A percentile compares a stretch with the other conserved stretches of the same genome.
Conservation (phyloP, 1,140 invertebrate species). For the Drosophila triauraria region DNA sequence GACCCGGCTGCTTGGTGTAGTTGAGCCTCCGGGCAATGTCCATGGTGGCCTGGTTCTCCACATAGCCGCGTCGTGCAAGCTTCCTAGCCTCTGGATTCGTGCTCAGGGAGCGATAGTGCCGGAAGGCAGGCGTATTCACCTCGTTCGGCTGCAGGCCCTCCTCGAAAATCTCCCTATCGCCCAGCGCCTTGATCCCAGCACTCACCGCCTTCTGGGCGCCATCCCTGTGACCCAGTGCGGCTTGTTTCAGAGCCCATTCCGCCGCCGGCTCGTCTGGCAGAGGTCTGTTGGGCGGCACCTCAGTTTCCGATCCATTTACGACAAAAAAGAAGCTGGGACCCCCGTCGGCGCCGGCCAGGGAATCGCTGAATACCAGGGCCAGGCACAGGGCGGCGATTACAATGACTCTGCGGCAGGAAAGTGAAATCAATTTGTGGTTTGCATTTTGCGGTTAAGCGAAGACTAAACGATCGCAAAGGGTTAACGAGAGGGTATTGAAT, state of each 20-base stretch:
- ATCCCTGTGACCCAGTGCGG: conserved; percentile 31
- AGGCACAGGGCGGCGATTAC: conserved; percentile 67
- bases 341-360: neutral
- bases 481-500: conserved; percentile 26
- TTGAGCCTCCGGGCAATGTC: conserved; percentile 85
- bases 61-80: conserved; percentile 88
- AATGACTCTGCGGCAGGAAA: conserved; percentile 65
- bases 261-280: conserved; percentile 68
- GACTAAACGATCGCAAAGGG: conserved; percentile 52
- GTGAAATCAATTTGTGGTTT: conserved; percentile 64
- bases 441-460: conserved; percentile 31
- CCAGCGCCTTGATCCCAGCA: conserved; percentile 87
- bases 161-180: conserved; percentile 86
- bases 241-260: conserved; percentile 67
- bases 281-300: conserved; percentile 35
- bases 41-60: conserved; percentile 89
- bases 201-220: conserved; percentile 53
- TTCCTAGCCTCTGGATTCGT: conserved; percentile 87
- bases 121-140: conserved; percentile 87
- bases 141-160: conserved; percentile 85
- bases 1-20: conserved; percentile 62
- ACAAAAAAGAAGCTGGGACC: conserved; percentile 70
- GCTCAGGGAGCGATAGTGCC: conserved; percentile 89
- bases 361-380: conserved; percentile 53
- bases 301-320: conserved; percentile 44